A percentile compares a stretch with the other conserved stretches of the same genome.
These are phyloP conservation scores for Mustela lutreola DNA, from an alignment of 2,113 vertebrate genomes.

Conservation along the genomic window DNA sequence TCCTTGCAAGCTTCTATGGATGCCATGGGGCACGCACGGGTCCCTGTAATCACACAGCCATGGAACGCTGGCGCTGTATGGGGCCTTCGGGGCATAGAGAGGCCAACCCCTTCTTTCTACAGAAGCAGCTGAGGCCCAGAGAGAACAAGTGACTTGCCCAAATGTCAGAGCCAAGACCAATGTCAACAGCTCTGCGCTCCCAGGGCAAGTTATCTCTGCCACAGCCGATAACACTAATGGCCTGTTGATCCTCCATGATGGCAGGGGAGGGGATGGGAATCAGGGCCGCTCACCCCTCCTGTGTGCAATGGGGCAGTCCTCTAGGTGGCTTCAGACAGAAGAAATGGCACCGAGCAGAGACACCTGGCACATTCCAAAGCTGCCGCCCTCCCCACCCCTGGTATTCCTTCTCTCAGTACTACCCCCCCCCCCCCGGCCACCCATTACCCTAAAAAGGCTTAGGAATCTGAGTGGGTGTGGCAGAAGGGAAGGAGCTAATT, in stretches of 20 bases:
- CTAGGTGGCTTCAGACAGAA: neutral
- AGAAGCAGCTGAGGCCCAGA: neutral
- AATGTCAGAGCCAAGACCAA: neutral
- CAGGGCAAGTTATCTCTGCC: neutral
- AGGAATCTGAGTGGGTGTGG: neutral
- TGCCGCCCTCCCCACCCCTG: fast-evolving
- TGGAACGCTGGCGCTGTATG: fast-evolving
- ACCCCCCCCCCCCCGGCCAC: no score
- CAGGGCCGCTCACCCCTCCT: neutral
- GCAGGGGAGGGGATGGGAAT: neutral
- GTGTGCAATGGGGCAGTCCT: fast-evolving
- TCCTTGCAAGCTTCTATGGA: neutral
- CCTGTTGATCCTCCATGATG: no score
- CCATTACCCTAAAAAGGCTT: no score
- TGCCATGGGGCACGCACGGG: neutral
- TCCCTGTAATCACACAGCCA: neutral
- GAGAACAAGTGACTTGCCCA: neutral
- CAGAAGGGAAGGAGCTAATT: no score
- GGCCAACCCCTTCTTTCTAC: neutral
- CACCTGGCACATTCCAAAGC: neutral
- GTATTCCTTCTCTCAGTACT: neutral
- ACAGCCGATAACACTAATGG: fast-evolving
- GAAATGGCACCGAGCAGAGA: neutral
- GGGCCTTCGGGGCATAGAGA: neutral
- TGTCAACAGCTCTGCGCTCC: neutral